Evolutionary conservation across 2,797 vertebrate genomes (phyloP).

Genomic region (Pantherophis vulpinus): DNA sequence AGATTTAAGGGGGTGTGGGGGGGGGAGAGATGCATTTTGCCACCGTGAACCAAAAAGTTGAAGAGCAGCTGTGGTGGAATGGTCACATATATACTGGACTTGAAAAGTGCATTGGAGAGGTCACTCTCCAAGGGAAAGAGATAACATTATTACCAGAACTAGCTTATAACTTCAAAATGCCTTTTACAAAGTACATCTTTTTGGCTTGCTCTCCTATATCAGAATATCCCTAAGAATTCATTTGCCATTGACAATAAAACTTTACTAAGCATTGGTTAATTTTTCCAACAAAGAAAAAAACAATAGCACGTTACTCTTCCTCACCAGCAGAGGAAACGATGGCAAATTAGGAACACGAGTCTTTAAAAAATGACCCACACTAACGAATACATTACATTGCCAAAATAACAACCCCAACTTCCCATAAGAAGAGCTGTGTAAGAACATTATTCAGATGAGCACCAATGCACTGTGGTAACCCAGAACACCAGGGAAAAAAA

Average conservation of each 20-base stretch:
- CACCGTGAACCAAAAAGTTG: not conserved
- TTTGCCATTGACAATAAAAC: not conserved
- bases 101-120: not conserved
- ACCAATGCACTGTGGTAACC: not conserved
- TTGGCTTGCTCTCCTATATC: not conserved
- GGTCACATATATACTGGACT: not conserved
- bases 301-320: not conserved
- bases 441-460: not conserved
- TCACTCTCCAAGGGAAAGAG: not conserved
- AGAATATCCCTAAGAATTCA: not conserved
- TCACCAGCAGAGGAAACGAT: not conserved
- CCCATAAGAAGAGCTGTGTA: not conserved
- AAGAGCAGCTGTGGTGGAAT: not conserved
- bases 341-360: not conserved
- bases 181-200: not conserved
- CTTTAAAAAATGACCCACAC: not conserved
- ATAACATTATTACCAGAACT: not conserved
- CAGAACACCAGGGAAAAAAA: not conserved
- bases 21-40: not conserved
- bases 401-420: not conserved
- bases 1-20: not conserved
- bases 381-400: not conserved
- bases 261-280: not conserved
- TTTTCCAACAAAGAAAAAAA: not conserved
- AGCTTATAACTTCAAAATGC: not conserved